phyloP scores from a whole-genome alignment of 2,113 vertebrate genomes.

The Syngnathus scovelli region DNA sequence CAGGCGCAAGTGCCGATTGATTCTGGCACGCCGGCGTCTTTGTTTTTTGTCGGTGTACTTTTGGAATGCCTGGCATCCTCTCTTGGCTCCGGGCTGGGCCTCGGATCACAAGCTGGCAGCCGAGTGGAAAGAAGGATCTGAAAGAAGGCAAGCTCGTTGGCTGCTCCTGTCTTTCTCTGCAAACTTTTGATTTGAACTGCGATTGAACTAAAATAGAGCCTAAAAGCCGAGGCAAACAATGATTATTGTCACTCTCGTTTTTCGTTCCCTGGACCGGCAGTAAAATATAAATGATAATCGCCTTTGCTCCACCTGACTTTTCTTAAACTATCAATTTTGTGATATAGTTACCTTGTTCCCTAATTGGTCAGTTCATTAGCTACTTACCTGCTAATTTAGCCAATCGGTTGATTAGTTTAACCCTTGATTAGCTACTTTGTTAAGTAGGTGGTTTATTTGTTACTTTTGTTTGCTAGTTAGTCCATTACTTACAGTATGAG shows the following conservation, averaged over 20 bases:
- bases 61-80: not conserved
- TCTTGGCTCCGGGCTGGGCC: not conserved
- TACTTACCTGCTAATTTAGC: not conserved
- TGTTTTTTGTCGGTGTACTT: not conserved
- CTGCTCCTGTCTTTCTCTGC: not conserved
- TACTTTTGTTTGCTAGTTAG: not conserved
- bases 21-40: not conserved
- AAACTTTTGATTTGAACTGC: constrained; percentile 1
- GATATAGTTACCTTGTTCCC: too few relatives aligned
- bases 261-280: not conserved
- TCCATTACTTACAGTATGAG: too few relatives aligned
- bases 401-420: not conserved
- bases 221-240: not conserved
- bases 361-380: not conserved
- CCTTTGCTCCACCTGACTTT: not conserved
- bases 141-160: not conserved
- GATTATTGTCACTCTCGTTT: not conserved
- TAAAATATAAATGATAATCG: not conserved
- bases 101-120: not conserved
- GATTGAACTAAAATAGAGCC: not conserved
- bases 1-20: not conserved
- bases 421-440: not conserved
- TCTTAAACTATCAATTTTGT: not conserved
- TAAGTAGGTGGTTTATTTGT: not conserved
- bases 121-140: not conserved